Conservation (phyloP, 2,888 invertebrate genomes). For the Theretra japonica region DNA sequence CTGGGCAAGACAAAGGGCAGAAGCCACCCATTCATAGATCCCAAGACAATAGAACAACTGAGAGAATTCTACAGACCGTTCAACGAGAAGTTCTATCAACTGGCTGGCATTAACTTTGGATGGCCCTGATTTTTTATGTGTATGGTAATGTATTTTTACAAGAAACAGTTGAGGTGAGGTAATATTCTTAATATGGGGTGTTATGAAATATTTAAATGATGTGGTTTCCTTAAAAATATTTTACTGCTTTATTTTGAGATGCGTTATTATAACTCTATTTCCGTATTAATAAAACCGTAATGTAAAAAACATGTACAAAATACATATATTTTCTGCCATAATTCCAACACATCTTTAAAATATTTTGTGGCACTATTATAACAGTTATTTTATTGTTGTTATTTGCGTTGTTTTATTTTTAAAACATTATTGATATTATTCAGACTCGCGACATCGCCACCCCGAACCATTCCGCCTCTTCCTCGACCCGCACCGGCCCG, state of each 20-base stretch:
- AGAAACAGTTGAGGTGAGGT: not conserved
- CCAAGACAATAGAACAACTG: slow-evolving; percentile 88
- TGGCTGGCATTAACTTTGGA: slow-evolving; percentile 93
- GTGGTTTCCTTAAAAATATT: too few species aligned
- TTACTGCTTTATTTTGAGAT: too few species aligned
- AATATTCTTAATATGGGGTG: not conserved
- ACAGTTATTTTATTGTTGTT: too few species aligned
- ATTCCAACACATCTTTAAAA: not conserved
- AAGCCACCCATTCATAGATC: slow-evolving; percentile 93
- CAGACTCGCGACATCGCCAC: too few species aligned
- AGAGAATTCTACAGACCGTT: slow-evolving; percentile 93
- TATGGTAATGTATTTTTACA: not conserved
- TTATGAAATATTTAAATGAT: not conserved
- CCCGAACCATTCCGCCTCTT: too few species aligned
- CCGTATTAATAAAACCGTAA: too few species aligned
- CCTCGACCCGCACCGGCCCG: too few species aligned
- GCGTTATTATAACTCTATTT: too few species aligned
- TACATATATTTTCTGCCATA: not conserved
- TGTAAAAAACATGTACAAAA: too few species aligned
- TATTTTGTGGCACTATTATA: too few species aligned
- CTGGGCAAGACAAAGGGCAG: slow-evolving; percentile 96
- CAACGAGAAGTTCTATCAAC: slow-evolving; percentile 93
- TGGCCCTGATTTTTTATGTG: slow-evolving; percentile 86
- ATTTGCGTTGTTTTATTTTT: too few species aligned
- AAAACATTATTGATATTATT: too few species aligned